These are phyloP conservation scores for Rhagium mordax DNA, from an alignment of 2,888 invertebrate genomes.

Conservation along the genomic window DNA sequence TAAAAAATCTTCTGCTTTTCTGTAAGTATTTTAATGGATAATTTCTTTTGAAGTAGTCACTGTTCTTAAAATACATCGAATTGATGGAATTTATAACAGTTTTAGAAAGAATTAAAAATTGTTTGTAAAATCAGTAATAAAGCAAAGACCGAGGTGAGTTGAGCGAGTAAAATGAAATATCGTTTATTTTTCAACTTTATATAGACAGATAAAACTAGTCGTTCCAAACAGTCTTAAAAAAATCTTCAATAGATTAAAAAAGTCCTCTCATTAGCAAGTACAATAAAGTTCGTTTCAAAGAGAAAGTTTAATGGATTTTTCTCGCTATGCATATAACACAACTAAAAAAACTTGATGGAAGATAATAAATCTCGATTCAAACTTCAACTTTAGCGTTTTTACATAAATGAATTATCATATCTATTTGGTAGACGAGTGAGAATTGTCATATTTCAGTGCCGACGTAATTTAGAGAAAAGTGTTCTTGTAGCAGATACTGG, in stretches of 20 bases:
- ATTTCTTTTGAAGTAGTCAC: no score
- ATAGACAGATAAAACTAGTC: neutral
- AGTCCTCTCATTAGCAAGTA: neutral
- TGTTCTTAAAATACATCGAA: no score
- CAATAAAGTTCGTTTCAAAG: neutral
- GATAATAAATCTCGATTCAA: neutral
- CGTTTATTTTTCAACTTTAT: neutral
- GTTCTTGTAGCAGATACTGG: no score
- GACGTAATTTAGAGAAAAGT: no score
- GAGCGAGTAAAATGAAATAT: no score
- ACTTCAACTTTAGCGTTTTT: neutral
- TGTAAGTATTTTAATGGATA: no score
- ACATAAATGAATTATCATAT: neutral
- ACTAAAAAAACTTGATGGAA: neutral
- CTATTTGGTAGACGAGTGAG: neutral
- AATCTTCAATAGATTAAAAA: neutral
- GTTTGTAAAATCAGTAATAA: no score
- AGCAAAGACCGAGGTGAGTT: no score
- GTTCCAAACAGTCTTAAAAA: neutral
- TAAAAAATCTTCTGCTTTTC: no score
- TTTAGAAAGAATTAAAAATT: no score
- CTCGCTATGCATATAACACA: neutral
- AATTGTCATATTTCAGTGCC: no score
- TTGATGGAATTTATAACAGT: no score
- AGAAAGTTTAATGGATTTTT: neutral